phyloP scores from a whole-genome alignment of 2,888 invertebrate species.

The Gymnosoma rotundatum region DNA sequence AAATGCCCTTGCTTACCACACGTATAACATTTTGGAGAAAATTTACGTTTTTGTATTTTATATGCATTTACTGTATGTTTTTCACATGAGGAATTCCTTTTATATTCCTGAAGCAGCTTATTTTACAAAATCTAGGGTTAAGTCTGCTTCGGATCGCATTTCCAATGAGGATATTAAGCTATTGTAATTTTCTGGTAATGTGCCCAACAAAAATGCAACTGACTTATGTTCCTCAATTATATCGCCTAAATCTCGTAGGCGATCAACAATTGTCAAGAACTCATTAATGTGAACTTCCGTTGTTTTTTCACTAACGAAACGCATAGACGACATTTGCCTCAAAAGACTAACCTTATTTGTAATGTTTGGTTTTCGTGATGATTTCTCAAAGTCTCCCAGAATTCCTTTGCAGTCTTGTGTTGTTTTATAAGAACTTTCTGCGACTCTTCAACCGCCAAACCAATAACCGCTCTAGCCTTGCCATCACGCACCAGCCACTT shows the following conservation, averaged over 20 bases:
- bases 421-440: constrained; percentile 15
- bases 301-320: background rate
- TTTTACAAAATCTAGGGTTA: constrained; percentile 31
- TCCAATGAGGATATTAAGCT: constrained; percentile 26
- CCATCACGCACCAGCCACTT: no score
- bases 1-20: constrained; percentile 36
- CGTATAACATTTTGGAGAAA: constrained; percentile 20
- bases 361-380: constrained; percentile 23
- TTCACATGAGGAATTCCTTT: constrained; percentile 11
- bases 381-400: constrained; percentile 31
- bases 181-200: constrained; percentile 42
- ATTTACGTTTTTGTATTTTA: constrained; percentile 33
- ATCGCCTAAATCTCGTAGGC: constrained; percentile 49
- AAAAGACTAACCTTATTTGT: constrained; percentile 35
- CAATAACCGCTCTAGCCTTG: background rate
- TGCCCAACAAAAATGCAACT: constrained; percentile 44
- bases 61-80: background rate
- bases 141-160: constrained; percentile 35
- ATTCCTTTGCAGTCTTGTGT: constrained; percentile 22
- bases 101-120: constrained; percentile 43
- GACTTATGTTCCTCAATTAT: constrained; percentile 31
- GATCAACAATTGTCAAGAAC: constrained; percentile 44
- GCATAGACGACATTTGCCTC: constrained; percentile 24
- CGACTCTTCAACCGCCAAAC: constrained; percentile 33
- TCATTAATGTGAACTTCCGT: constrained; percentile 45